Evolutionary conservation across 2,113 vertebrate genomes (phyloP).

Genomic region (Marmota monax): DNA sequence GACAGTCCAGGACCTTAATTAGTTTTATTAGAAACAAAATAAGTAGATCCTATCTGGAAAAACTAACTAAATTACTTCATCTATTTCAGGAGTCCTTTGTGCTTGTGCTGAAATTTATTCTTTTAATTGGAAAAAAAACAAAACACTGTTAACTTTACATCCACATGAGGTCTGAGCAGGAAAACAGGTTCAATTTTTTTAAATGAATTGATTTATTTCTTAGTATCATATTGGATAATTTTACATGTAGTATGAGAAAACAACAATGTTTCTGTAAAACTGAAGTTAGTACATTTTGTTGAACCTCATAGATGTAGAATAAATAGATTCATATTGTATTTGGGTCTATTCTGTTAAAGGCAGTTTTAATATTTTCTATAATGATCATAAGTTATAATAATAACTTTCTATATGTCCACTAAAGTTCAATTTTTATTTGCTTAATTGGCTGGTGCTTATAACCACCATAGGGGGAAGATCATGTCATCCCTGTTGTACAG

Average conservation of each 20-base stretch:
- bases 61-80: constrained; percentile 53
- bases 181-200: neutral
- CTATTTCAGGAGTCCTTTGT: constrained; percentile 41
- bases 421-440: constrained; percentile 38
- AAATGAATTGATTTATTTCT: neutral
- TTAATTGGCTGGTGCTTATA: neutral
- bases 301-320: neutral
- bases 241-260: constrained; percentile 28
- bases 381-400: no score
- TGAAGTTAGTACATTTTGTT: neutral
- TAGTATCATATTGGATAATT: neutral
- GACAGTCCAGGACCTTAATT: constrained; percentile 29
- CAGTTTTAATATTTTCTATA: no score
- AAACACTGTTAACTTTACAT: constrained; percentile 33
- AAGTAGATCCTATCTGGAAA: constrained; percentile 35
- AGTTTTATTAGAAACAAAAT: constrained; percentile 65
- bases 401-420: neutral
- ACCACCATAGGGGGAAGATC: neutral
- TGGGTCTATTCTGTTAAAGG: no score
- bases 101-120: constrained; percentile 14
- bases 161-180: neutral
- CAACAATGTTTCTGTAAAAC: constrained; percentile 57
- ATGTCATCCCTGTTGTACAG: neutral
- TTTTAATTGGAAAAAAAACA: neutral
- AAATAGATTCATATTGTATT: no score